phyloP scores from a whole-genome alignment of 2,888 invertebrate species.

The Cancer borealis region DNA sequence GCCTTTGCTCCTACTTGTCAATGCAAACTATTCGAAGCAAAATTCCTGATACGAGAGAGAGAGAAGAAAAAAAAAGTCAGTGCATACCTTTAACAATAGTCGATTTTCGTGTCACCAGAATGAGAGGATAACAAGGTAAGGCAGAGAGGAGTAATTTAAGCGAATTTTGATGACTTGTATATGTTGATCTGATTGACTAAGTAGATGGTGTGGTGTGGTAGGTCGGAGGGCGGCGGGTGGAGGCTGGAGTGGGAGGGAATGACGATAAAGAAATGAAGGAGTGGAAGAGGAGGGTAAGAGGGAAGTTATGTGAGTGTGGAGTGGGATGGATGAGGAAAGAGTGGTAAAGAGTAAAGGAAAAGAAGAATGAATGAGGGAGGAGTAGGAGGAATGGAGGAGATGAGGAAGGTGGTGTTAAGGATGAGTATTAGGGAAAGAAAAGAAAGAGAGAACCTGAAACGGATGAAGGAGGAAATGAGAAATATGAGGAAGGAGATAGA shows the following conservation, averaged over 20 bases:
- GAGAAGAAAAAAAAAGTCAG: background rate
- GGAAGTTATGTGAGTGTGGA: background rate
- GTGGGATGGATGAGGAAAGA: background rate
- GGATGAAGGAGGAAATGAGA: background rate
- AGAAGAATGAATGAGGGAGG: background rate
- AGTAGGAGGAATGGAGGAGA: background rate
- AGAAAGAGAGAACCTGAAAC: background rate
- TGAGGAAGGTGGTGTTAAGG: background rate
- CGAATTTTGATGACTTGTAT: background rate
- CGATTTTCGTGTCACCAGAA: background rate
- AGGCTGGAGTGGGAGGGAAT: background rate
- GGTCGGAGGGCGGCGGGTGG: background rate
- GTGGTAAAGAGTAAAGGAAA: background rate
- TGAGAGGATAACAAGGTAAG: background rate
- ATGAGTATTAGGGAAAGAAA: background rate
- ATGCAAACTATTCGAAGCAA: background rate
- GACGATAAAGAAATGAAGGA: background rate
- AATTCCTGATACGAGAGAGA: background rate
- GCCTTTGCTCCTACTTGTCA: background rate
- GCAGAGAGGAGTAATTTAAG: background rate
- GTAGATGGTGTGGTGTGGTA: background rate
- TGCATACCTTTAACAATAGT: background rate
- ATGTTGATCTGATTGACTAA: background rate
- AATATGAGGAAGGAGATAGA: background rate
- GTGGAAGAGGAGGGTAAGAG: background rate